These are phyloP conservation scores for Bryconaethiops microstoma DNA, from an alignment of 2,797 vertebrate genomes.

Conservation along the genomic window DNA sequence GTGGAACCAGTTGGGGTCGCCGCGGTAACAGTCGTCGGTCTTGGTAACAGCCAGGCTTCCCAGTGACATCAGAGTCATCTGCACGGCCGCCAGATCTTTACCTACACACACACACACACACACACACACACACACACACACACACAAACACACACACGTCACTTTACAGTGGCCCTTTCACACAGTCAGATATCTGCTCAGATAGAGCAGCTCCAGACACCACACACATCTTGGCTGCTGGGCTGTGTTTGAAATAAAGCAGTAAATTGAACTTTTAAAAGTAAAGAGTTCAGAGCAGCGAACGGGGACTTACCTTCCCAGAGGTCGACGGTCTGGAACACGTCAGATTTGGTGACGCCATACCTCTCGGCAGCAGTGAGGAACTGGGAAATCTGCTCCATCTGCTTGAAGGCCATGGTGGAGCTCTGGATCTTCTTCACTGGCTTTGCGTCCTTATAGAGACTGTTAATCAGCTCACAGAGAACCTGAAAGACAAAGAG, in stretches of 20 bases:
- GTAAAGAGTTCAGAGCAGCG: background rate
- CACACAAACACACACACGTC: too few relatives aligned
- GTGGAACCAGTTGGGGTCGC: constrained; percentile 93
- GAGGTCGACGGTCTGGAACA: constrained; percentile 97
- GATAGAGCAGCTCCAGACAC: too few relatives aligned
- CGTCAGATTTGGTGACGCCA: constrained; percentile 88
- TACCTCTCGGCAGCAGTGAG: constrained; percentile 88
- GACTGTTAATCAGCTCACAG: constrained; percentile 90
- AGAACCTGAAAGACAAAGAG: constrained; percentile 88
- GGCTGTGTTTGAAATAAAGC: too few relatives aligned
- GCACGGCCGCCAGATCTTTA: constrained; percentile 91
- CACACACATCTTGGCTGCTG: too few relatives aligned
- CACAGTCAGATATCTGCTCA: too few relatives aligned
- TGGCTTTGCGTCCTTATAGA: constrained; percentile 79
- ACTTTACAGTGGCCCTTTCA: too few relatives aligned
- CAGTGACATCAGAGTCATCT: constrained; percentile 92
- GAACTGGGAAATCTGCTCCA: constrained; percentile 95
- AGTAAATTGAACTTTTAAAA: too few relatives aligned
- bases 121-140: too few relatives aligned
- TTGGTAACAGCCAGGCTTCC: constrained; percentile 93
- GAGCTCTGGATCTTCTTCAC: constrained; percentile 82
- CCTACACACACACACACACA: constrained; percentile 71
- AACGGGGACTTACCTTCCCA: constrained; percentile 82
- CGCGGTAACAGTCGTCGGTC: constrained; percentile 86
- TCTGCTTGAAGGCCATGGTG: constrained; percentile 94